Evolutionary conservation across 2,797 vertebrate genomes (phyloP).

Genomic region (Champsocephalus gunnari): DNA sequence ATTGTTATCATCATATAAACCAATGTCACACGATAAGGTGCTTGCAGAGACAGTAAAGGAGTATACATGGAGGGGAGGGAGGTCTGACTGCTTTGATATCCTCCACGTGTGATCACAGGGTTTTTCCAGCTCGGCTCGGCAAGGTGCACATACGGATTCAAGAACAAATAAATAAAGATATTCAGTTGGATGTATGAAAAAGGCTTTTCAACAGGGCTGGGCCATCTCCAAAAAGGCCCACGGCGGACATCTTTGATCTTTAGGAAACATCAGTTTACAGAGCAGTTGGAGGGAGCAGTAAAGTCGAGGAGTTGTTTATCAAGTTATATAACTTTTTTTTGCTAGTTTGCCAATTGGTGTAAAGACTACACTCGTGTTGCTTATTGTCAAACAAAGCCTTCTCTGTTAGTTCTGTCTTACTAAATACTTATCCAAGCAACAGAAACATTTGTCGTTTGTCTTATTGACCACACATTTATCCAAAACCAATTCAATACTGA

Average conservation of each 20-base stretch:
- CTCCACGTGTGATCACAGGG: background rate
- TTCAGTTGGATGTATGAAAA: background rate
- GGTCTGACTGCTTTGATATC: no score
- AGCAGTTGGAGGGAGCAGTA: background rate
- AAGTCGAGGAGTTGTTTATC: background rate
- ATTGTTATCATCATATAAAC: background rate
- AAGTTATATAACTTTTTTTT: background rate
- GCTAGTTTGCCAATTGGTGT: no score
- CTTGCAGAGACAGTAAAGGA: background rate
- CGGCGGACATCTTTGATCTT: conserved; percentile 1
- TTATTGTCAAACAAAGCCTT: no score
- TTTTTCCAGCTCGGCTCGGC: background rate
- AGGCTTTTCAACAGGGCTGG: background rate
- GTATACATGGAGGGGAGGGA: no score
- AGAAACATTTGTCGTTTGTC: background rate
- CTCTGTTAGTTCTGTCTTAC: background rate
- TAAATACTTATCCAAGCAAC: background rate
- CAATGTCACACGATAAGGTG: background rate
- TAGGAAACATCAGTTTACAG: background rate
- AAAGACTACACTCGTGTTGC: no score
- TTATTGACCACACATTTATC: background rate
- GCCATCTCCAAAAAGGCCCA: background rate
- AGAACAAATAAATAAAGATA: background rate
- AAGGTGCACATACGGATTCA: background rate
- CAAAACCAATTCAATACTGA: background rate